A percentile compares a stretch with the other conserved stretches of the same genome.
These are phyloP conservation scores for Danaus plexippus DNA, from an alignment of 1,140 invertebrate species.

Conservation along the genomic window DNA sequence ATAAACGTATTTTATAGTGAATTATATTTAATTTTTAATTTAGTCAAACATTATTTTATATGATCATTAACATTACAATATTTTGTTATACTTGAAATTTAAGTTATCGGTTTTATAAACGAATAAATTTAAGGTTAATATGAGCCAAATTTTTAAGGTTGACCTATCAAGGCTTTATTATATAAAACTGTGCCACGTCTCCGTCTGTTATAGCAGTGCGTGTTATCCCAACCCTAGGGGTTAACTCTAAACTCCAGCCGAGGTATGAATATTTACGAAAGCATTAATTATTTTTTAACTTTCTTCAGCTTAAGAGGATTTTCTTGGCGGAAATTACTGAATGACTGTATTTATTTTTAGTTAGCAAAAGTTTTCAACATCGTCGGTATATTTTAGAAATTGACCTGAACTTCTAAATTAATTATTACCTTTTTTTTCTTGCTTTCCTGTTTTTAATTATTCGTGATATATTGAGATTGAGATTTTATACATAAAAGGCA, in stretches of 20 bases:
- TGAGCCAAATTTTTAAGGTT: too few species aligned
- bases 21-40: too few species aligned
- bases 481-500: too few species aligned
- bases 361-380: constrained; percentile 36
- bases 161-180: too few species aligned
- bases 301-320: constrained; percentile 64
- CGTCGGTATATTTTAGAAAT: constrained; percentile 35
- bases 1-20: too few species aligned
- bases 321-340: constrained; percentile 49
- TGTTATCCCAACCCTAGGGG: constrained; percentile 31
- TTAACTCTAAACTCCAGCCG: constrained; percentile 59
- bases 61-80: too few species aligned
- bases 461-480: too few species aligned
- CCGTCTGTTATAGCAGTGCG: constrained; percentile 14
- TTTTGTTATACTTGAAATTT: too few species aligned
- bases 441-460: too few species aligned
- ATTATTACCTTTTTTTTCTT: background rate
- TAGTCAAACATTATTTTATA: too few species aligned
- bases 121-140: too few species aligned
- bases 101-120: too few species aligned
- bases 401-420: constrained; percentile 21
- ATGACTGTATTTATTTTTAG: constrained; percentile 61
- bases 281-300: constrained; percentile 72
- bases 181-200: constrained; percentile 2
- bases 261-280: constrained; percentile 71